phyloP scores from a whole-genome alignment of 23 tunicate species.

The Styela plicata region DNA sequence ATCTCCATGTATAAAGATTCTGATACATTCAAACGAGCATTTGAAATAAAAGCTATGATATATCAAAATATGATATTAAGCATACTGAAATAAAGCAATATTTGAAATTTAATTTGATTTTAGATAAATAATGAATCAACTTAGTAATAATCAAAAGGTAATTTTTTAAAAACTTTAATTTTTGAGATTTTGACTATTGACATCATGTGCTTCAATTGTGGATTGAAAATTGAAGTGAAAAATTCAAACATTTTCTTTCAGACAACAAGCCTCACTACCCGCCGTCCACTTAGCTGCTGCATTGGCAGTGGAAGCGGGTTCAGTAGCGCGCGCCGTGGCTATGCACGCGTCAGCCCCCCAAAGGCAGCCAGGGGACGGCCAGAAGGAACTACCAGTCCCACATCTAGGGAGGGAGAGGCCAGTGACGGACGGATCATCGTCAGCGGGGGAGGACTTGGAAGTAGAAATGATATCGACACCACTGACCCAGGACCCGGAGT shows the following conservation, averaged over 20 bases:
- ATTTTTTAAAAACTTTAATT: too few relatives aligned
- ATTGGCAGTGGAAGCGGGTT: conserved; percentile 94
- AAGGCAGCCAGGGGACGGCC: conserved; percentile 10
- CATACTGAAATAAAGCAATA: too few relatives aligned
- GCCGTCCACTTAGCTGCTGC: conserved; percentile 93
- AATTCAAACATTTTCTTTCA: conserved; percentile 18
- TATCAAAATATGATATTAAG: too few relatives aligned
- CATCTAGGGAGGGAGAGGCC: conserved; percentile 4
- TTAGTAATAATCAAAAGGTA: too few relatives aligned
- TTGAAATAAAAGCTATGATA: too few relatives aligned
- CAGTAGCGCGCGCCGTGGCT: conserved; percentile 90
- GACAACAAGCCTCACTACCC: conserved; percentile 75
- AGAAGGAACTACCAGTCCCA: not conserved
- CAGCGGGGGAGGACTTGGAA: conserved; percentile 22
- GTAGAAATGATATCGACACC: conserved; percentile 5
- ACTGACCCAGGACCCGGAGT: conserved; percentile 20
- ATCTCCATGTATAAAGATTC: too few relatives aligned
- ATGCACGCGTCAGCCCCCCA: conserved; percentile 45
- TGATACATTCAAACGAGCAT: too few relatives aligned
- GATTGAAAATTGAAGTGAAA: too few relatives aligned
- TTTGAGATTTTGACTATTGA: too few relatives aligned
- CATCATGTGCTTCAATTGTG: too few relatives aligned
- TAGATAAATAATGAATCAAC: too few relatives aligned
- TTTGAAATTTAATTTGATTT: too few relatives aligned
- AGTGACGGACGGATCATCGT: conserved; percentile 27